Base-by-base conservation (phyloP, 2,113 vertebrate species). In the Stegastes partitus region DNA sequence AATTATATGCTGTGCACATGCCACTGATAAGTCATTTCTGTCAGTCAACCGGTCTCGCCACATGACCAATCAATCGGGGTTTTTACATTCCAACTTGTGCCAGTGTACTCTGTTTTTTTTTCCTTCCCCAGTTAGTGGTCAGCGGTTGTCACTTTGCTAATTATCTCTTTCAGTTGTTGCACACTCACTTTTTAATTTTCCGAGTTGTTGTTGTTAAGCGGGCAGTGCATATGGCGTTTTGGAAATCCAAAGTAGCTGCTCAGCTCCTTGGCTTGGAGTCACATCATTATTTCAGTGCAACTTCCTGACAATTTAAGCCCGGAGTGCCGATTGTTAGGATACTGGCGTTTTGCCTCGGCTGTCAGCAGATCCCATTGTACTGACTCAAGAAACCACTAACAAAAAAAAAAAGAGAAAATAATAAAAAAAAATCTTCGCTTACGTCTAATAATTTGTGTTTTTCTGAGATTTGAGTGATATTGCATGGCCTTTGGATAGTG, bases 401-500 rank as follows among this genome's bases (percentile, higher is more conserved):
- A 71, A 45, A 62, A 2, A 54, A 53, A 53, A 62, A 19, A 53
- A 76, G 68, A 1, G n/a, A n/a, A n/a, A n/a, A n/a, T n/a, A n/a
- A n/a, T n/a, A 56, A 53, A 47, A 62, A 25, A 50, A 77, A 68
- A 39, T 76, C 44, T 65, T 81, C 50, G 26, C 64, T 82, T 75
- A 75, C 73, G 68, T 81, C 77, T 75, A 62, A 83, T 89, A 81
- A 84, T 87, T 88, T 81, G 74, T 82, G 75, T 85, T 89, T 92
- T 82, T 79, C 81, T 77, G 80, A 85, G 88, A 87, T 90, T 91
- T 87, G 87, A 88, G 85, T 85, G 87, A 90, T 89, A 90, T 84
- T 83, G 85, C 77, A 77, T 86, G 82, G 92, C 88, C 89, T 89
- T 90, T 87, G 80, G 89, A 89, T 86, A 85, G 81, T 47, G 61